Evolutionary conservation across 1,140 invertebrate species (phyloP).

Genomic region (Rhyacophila brunnea): DNA sequence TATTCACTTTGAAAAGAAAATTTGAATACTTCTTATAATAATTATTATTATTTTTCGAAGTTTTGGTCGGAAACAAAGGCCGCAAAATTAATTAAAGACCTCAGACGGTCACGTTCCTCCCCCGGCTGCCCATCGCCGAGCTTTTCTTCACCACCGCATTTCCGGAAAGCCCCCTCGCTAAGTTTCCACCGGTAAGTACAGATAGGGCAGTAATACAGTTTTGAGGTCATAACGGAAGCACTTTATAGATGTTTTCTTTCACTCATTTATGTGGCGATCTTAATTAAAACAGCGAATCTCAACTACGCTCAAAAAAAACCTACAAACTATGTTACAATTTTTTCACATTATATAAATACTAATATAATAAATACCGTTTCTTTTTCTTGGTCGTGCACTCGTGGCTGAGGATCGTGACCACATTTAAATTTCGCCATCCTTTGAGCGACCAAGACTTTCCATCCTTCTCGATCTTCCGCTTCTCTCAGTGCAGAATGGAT

Average conservation of each 20-base stretch:
- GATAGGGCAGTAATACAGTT: not conserved
- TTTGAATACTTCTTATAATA: constrained; percentile 11
- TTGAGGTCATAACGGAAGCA: not conserved
- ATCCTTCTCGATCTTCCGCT: too few species aligned
- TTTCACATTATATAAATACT: too few species aligned
- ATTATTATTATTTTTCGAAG: constrained; percentile 23
- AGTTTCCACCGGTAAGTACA: not conserved
- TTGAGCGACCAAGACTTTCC: too few species aligned
- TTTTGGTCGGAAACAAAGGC: constrained; percentile 17
- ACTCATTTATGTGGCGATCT: not conserved
- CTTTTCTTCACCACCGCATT: not conserved
- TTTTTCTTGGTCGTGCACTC: too few species aligned
- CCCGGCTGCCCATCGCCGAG: too few species aligned
- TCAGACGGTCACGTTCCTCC: not conserved
- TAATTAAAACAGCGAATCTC: not conserved
- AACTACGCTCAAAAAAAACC: too few species aligned
- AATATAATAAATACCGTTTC: too few species aligned
- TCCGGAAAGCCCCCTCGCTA: not conserved
- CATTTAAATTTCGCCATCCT: too few species aligned
- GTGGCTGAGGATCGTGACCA: too few species aligned
- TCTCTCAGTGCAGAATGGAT: too few species aligned
- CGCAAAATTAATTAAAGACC: constrained; percentile 19
- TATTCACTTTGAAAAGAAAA: not conserved
- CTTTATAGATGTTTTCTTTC: not conserved
- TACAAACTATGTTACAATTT: too few species aligned